Evolutionary conservation across 2,888 invertebrate genomes (phyloP).

Genomic region (Autographa gamma): DNA sequence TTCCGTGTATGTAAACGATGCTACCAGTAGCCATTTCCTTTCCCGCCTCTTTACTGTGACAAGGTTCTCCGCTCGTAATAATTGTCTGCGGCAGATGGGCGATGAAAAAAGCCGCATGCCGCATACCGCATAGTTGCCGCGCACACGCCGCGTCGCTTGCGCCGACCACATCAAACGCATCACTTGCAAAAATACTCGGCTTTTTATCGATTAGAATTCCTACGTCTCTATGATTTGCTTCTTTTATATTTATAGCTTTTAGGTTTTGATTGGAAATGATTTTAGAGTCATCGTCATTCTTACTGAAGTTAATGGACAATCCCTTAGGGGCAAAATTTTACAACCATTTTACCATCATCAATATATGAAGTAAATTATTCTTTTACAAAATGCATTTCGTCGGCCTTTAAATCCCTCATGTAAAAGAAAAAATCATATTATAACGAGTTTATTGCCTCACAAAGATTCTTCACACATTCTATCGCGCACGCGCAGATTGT

Average conservation of each 20-base stretch:
- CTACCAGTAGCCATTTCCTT: conserved; percentile 68
- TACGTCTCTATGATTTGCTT: conserved; percentile 33
- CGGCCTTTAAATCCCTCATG: no score
- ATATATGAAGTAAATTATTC: no score
- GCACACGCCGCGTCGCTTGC: conserved; percentile 63
- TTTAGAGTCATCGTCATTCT: no score
- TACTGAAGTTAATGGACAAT: no score
- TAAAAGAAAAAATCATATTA: no score
- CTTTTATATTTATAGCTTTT: conserved; percentile 31
- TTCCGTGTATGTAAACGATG: conserved; percentile 53
- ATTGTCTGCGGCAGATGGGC: conserved; percentile 70
- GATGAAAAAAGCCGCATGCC: conserved; percentile 80
- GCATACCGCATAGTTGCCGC: conserved; percentile 68
- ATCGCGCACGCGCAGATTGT: conserved; percentile 31
- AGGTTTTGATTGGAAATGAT: conserved; percentile 10
- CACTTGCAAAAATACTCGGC: conserved; percentile 37
- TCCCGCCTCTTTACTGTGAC: conserved; percentile 53
- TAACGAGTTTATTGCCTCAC: not conserved
- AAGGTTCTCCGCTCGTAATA: conserved; percentile 58
- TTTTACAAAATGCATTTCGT: no score
- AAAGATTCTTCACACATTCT: conserved; percentile 16
- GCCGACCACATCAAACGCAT: conserved; percentile 62
- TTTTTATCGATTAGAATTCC: conserved; percentile 32
- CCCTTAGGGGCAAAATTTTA: not conserved
- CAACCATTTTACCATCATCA: no score